Evolutionary conservation across 2,113 vertebrate species (phyloP).

Genomic region (Diadophis punctatus): DNA sequence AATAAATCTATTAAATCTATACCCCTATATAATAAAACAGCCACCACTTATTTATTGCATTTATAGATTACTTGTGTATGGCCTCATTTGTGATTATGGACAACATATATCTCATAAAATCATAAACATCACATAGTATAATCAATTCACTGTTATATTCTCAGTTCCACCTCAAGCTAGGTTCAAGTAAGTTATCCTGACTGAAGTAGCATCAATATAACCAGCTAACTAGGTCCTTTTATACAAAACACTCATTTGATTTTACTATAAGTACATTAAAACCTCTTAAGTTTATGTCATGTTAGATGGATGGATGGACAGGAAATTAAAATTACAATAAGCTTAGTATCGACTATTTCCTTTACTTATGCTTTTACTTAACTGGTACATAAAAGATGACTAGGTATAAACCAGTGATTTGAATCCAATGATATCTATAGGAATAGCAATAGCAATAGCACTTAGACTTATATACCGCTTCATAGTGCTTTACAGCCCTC

Average conservation of each 20-base stretch:
- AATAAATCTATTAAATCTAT: not conserved
- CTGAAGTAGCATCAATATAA: not conserved
- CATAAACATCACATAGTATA: not conserved
- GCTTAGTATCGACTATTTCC: not conserved
- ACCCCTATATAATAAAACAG: not conserved
- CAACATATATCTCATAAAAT: not conserved
- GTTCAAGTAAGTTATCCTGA: not conserved
- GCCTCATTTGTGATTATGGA: not conserved
- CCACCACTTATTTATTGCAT: not conserved
- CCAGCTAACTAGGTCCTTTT: not conserved
- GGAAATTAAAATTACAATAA: not conserved
- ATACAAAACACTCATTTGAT: not conserved
- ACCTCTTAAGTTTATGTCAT: not conserved
- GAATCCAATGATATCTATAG: not conserved
- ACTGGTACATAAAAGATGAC: not conserved
- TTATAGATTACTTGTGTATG: not conserved
- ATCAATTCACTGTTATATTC: not conserved
- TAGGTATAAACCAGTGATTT: not conserved
- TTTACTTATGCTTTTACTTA: not conserved
- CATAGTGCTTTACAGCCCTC: too few relatives aligned
- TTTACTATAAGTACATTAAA: not conserved
- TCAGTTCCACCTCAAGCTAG: not conserved
- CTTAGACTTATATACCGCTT: too few relatives aligned
- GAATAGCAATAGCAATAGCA: too few relatives aligned
- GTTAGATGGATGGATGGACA: not conserved